Conservation (phyloP, 92 coral and sea anemone genomes). For the Porites divaricata region DNA sequence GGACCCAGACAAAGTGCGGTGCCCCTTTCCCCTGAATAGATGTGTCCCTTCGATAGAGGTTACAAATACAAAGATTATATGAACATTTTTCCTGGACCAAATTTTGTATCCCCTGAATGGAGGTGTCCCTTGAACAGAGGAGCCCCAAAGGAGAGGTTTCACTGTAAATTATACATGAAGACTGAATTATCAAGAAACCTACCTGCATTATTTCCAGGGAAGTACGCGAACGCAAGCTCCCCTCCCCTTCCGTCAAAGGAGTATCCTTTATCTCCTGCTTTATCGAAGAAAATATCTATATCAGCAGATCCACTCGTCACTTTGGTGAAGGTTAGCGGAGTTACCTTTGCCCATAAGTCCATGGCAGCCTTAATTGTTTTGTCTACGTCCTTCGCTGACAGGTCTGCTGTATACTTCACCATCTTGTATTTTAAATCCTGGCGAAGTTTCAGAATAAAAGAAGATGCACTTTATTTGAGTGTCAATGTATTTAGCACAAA, state of each 20-base stretch:
- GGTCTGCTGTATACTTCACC: slow-evolving; percentile 61
- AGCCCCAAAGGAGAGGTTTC: neutral
- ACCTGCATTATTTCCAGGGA: slow-evolving; percentile 70
- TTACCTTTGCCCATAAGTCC: slow-evolving; percentile 60
- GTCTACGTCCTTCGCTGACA: slow-evolving; percentile 45
- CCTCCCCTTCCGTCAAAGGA: slow-evolving; percentile 78
- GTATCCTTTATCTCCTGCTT: slow-evolving; percentile 49
- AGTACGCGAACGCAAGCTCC: slow-evolving; percentile 68
- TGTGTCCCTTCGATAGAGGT: no score
- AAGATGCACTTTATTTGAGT: neutral
- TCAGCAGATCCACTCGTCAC: slow-evolving; percentile 30
- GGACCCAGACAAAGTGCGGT: no score
- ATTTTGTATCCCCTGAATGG: no score
- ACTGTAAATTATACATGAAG: neutral
- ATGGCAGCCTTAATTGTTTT: slow-evolving; percentile 51
- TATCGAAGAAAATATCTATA: slow-evolving; percentile 36
- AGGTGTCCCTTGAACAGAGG: no score
- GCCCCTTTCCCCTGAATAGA: no score
- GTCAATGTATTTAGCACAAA: neutral
- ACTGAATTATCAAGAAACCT: neutral
- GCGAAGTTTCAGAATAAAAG: neutral
- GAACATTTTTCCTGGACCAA: no score
- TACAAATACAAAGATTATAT: no score
- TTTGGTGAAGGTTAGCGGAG: slow-evolving; percentile 59
- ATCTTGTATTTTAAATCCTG: slow-evolving; percentile 70